These are phyloP conservation scores for Drosophila antonietae DNA, from an alignment of 2,888 invertebrate genomes.

Conservation along the genomic window DNA sequence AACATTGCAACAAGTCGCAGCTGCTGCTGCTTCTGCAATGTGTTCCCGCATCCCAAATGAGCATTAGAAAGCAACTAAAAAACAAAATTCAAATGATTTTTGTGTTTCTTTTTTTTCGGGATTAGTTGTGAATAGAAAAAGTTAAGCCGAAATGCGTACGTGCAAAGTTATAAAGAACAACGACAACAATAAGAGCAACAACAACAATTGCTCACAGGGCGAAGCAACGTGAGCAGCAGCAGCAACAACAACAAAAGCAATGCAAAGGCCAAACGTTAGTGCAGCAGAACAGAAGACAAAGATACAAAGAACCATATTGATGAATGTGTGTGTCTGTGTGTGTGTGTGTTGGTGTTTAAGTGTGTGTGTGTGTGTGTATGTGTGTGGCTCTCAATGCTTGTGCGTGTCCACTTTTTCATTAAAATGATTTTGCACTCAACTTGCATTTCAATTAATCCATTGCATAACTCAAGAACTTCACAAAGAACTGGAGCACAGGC, in stretches of 20 bases:
- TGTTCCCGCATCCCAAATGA: constrained; percentile 41
- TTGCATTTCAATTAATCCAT: constrained; percentile 71
- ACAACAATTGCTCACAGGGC: constrained; percentile 37
- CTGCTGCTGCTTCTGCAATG: constrained; percentile 45
- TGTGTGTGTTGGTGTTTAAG: background rate
- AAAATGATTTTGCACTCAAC: constrained; percentile 29
- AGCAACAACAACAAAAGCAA: constrained; percentile 15
- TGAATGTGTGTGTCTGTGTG: background rate
- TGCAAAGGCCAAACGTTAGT: constrained; percentile 13
- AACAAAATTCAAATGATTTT: constrained; percentile 14
- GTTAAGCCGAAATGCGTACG: constrained; percentile 53
- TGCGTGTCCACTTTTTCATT: constrained; percentile 66
- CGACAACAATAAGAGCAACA: constrained; percentile 30
- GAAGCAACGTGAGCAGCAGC: constrained; percentile 39
- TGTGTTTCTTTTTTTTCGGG: constrained; percentile 2
- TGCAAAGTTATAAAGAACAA: constrained; percentile 64
- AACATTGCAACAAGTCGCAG: constrained; percentile 32
- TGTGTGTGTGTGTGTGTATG: constrained; percentile 4
- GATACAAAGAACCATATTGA: constrained; percentile 11
- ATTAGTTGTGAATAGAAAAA: constrained; percentile 38
- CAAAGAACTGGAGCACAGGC: background rate
- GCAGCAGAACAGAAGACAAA: constrained; percentile 13
- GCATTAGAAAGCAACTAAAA: constrained; percentile 36
- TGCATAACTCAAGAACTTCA: constrained; percentile 41
- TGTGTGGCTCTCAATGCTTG: constrained; percentile 40